Percentiles rank a stretch among this genome's conserved stretches.
These are phyloP conservation scores for Accipiter virgatus DNA, from an alignment of 2,113 vertebrate species.

Conservation along the genomic window DNA sequence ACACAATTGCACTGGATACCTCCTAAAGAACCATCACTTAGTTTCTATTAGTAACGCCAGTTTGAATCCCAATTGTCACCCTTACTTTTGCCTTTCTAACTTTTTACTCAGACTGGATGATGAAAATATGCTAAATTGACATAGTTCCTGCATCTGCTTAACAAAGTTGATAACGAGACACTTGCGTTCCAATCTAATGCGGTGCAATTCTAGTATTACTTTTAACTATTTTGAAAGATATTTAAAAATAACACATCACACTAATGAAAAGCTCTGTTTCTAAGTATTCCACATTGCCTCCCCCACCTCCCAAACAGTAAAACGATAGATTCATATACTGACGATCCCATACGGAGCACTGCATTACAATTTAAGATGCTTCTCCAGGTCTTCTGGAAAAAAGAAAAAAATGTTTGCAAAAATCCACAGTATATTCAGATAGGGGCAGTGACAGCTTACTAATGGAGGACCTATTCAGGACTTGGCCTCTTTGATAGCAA, in stretches of 20 bases:
- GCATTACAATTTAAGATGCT: neutral
- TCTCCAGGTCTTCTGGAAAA: neutral
- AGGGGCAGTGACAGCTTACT: neutral
- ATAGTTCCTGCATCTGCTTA: neutral
- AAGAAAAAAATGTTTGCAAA: neutral
- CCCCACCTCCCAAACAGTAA: neutral
- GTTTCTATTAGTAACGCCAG: neutral
- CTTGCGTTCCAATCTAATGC: neutral
- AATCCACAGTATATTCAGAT: neutral
- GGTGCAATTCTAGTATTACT: neutral
- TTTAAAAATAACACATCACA: neutral
- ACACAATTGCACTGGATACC: fast-evolving
- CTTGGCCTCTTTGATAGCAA: neutral
- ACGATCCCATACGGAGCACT: neutral
- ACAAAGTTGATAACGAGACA: neutral
- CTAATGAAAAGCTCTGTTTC: neutral
- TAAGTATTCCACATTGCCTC: neutral
- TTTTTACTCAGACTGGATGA: neutral
- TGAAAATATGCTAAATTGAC: neutral
- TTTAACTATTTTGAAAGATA: neutral
- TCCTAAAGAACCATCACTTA: neutral
- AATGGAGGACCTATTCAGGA: neutral
- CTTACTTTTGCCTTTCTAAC: neutral
- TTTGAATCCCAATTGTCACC: neutral
- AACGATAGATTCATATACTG: neutral